Conservation (phyloP, 2,888 invertebrate genomes). For the Acanthococcus lagerstroemiae region DNA sequence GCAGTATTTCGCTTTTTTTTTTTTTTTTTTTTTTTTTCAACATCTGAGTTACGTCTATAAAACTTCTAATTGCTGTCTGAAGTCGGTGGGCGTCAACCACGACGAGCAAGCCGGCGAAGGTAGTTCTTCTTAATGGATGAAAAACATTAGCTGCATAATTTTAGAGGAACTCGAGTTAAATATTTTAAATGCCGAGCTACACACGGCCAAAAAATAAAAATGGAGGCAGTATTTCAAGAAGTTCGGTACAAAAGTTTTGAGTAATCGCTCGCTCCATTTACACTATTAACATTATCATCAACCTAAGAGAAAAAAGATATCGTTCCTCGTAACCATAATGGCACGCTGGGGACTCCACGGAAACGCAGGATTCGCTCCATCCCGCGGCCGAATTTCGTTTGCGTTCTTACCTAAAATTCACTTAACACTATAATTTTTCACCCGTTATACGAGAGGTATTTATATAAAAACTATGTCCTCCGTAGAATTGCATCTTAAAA, state of each 20-base stretch:
- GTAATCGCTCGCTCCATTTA: slow-evolving; percentile 28
- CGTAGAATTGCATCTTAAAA: too few relatives aligned
- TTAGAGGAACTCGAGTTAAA: slow-evolving; percentile 8
- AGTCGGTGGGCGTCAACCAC: too few relatives aligned
- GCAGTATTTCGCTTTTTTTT: too few relatives aligned
- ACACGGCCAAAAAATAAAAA: background rate
- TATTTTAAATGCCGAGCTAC: slow-evolving; percentile 16
- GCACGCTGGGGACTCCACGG: slow-evolving; percentile 17
- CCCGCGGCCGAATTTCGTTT: slow-evolving; percentile 13
- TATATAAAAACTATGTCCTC: too few relatives aligned
- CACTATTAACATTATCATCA: slow-evolving; percentile 28
- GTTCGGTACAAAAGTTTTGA: slow-evolving; percentile 3
- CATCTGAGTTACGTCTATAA: too few relatives aligned
- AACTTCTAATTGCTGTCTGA: too few relatives aligned
- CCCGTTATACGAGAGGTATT: background rate
- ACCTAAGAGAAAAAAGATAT: slow-evolving; percentile 21
- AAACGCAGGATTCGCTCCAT: slow-evolving; percentile 14
- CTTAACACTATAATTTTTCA: slow-evolving; percentile 27
- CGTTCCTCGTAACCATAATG: slow-evolving; percentile 24
- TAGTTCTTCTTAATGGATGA: slow-evolving; percentile 26
- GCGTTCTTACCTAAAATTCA: slow-evolving; percentile 21
- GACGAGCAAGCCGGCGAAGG: background rate
- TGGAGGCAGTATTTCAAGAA: background rate
- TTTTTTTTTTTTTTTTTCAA: too few relatives aligned
- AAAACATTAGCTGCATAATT: slow-evolving; percentile 11